Evolutionary conservation across 2,113 vertebrate genomes (phyloP), one percentile per base, ranked within the genome.

Genomic region (Mungos mungo): DNA sequence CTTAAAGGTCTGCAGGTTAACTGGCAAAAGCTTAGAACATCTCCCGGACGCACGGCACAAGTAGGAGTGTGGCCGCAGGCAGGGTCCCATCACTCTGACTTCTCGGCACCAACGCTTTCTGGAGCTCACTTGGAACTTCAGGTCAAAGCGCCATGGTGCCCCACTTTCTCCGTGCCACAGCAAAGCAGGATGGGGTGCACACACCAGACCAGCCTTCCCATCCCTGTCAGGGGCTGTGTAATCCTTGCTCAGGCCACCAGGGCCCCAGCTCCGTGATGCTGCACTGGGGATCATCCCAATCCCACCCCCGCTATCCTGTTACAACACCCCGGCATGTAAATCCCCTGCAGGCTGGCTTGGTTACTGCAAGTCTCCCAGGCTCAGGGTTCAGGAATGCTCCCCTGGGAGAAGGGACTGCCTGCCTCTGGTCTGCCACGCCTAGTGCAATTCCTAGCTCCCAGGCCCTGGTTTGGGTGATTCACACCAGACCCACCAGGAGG

Each of bases 51-150:
- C 68, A 7, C 3, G 18, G 54, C 5, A 15, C 11, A 41, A 16
- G 33, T 5, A 31, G 8, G 33, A 35, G n/a, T 0, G 0, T 9
- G 60, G 14, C 12, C 0, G 27, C 72, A 0, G 3, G 14, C 27
- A 9, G 74, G 41, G 2, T 47, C 74, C 27, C 74, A 18, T 31
- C 74, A 47, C 7, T 1, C 41, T 10, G 7, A 47, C 41, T 31
- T 10, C 74, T 18, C 41, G 1, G 27, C 14, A 31, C 27, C 0
- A 0, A 47, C 27, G 4, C 74, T 31, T 50, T 3, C 29, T 5
- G 9, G 15, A 33, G 7, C 8, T 50, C 35, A 31, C 31, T 1
- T 2, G 23, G 23, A 10, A 12, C 19, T 25, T 21, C 27, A 2
- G 2, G 21, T 41, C 27, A 29, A 29, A 79, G 13, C 18, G 27